Evolutionary conservation across 2,113 vertebrate species (phyloP), one percentile per base, ranked within the genome.

Genomic region (Cygnus atratus): DNA sequence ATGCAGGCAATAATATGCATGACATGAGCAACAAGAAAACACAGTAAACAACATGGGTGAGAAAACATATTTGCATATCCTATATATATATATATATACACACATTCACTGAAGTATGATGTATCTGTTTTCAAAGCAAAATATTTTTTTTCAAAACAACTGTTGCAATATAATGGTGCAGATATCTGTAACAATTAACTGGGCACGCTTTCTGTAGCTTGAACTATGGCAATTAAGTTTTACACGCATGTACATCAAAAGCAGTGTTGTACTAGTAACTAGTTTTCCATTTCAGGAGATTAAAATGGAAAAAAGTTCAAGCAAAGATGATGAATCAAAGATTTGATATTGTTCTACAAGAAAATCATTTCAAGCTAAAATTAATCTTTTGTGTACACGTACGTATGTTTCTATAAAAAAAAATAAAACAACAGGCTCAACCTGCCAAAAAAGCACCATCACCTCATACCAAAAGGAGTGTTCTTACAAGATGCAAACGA

Each of bases 191-290:
- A 82, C 65, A 41, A 22, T 62, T 75, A 87, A 75, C 73, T 9
- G 19, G 3, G 19, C 31, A 62, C 29, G 66, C 61, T 68, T 92
- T 93, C 44, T 57, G 21, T 28, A 61, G 24, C 35, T 35, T 87
- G 48, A 93, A 92, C 65, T 72, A 35, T 3, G 81, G 75, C 85
- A 93, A 92, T 90, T 90, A 87, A 37, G 43, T 92, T 92, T 90
- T 90, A 93, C 33, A 87, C 86, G 54, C 48, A n/a, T 7, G 17
- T 37, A 87, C 19, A 84, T 54, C 52, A 92, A 65, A 87, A 79
- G 17, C 26, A 67, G 22, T 14, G 15, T 16, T 52, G 46, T 29
- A 84, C 79, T 2, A 90, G 55, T 37, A 84, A 66, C 14, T 44
- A 54, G 35, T 54, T 79, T 82, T 65, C 18, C 50, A 92, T 82